phyloP scores from a whole-genome alignment of 2,113 vertebrate species.

The Macquaria australasica region DNA sequence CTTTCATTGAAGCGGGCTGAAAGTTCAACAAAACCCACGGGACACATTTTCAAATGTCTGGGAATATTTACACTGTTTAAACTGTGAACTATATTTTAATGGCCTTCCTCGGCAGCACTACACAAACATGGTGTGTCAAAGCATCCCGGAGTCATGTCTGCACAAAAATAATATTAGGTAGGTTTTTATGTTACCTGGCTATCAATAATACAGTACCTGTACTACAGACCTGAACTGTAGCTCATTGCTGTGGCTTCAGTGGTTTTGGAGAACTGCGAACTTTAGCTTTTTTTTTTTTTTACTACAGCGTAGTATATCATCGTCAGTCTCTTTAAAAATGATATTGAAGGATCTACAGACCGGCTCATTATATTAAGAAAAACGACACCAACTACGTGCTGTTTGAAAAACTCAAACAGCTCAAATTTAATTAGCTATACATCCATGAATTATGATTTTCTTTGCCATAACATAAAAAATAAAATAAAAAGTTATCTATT shows the following conservation, averaged over 20 bases:
- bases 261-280: conserved; percentile 4
- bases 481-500: neutral
- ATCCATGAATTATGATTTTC: neutral
- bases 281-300: conserved; percentile 2
- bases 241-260: neutral
- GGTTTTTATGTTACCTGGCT: conserved; percentile 30
- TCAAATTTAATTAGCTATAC: neutral
- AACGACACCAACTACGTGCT: neutral
- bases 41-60: conserved; percentile 72
- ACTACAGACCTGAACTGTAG: conserved; percentile 21
- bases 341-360: neutral
- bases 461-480: neutral
- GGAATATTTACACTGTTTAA: conserved; percentile 76
- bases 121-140: conserved; percentile 42
- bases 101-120: conserved; percentile 42
- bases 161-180: conserved; percentile 18
- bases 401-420: neutral
- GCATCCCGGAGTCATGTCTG: conserved; percentile 11
- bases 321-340: neutral
- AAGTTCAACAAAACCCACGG: conserved; percentile 71
- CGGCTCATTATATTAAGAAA: neutral
- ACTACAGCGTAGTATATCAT: neutral
- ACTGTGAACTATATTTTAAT: conserved; percentile 71
- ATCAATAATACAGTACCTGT: conserved; percentile 26
- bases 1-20: conserved; percentile 60